Base-by-base conservation (phyloP, 1,140 invertebrate species). In the Amphibalanus amphitrite region DNA sequence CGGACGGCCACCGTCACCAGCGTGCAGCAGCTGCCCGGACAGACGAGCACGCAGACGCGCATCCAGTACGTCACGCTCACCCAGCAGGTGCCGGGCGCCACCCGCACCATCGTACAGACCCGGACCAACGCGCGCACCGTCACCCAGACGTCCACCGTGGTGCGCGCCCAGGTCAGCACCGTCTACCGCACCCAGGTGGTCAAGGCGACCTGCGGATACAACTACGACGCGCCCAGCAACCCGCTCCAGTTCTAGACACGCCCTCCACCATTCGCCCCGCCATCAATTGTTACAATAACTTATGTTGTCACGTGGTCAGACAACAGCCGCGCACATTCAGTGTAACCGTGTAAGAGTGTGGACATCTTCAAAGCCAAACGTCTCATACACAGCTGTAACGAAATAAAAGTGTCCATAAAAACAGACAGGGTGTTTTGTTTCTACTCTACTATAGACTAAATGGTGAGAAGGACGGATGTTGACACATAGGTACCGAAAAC, bases 111-210 rank as follows among this genome's bases (percentile, higher is more conserved):
- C 28, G 30, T 70, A 8, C 72, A 70, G 47, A 74, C 73, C n/a
- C 70, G 71, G 29, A 65, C 67, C 64, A 72, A 74, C 70, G 72
- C 73, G 10, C 67, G 70, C 59, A 71, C 71, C 6, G 25, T 17
- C 29, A 72, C 71, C 28, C 30, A 40, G 17, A 47, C 71, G 47
- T 70, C 73, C 28, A 15, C 33, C 15, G 33, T 38, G 33, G 33
- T 70, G 20, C 72, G 71, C 67, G 72, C 73, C 29, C 73, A 72
- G 47, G 65, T 67, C 69, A 72, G 72, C 70, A 74, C 73, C 17
- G 69, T 72, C 59, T 73, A 72, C 10, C 28, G 10, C 26, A 72
- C 73, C 28, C 30, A 29, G 17, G 47, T 72, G 68, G 70, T 72
- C 28, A 15, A 74, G 59, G 71, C 70, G 28, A 72, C 65, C 29